Base-by-base conservation (phyloP, 2,888 invertebrate species). In the Monochamus alternatus region DNA sequence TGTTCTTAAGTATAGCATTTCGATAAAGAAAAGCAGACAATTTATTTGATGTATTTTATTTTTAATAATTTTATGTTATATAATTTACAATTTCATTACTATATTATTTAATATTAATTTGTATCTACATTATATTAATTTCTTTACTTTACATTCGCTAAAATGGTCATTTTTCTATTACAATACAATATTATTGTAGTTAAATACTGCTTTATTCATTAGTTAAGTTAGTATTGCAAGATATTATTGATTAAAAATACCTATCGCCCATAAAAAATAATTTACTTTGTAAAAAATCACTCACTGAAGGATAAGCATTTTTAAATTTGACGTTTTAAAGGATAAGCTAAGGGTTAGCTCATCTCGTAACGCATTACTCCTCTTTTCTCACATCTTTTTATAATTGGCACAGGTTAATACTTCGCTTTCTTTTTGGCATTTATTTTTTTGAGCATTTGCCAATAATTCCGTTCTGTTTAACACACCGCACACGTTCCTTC, bases 91-190 rank as follows among this genome's bases (percentile, higher is more conserved):
- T 74, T 76, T 74, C 59, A 75, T 75, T 67, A 71, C 76, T 76
- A 77, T 76, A 52, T 52, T 74, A 69, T 76, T 70, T 74, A 65
- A 76, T 75, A 70, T 60, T 76, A 67, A 30, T 69, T 77, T 81
- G 51, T 71, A 81, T 81, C 81, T 80, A 82, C 80, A 81, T 77
- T 74, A 77, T 74, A 77, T 68, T 78, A 77, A 77, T 74, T 52
- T 38, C 5, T 55, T 55, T 81, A 80, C 75, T 80, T 82, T 82
- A 82, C 81, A 81, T 76, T 78, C 77, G 73, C 81, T 83, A 81
- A 78, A 81, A 82, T 84, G 84, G 84, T 84, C 84, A 84, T 82
- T 82, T 81, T 75, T 72, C 78, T 78, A 78, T 78, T 74, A 52
- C 78, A 77, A 62, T 76, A 65, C 74, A 55, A 74, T 74, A 63